Base-by-base conservation (phyloP, 2,797 vertebrate genomes). In the Sebastes hubbsi region DNA sequence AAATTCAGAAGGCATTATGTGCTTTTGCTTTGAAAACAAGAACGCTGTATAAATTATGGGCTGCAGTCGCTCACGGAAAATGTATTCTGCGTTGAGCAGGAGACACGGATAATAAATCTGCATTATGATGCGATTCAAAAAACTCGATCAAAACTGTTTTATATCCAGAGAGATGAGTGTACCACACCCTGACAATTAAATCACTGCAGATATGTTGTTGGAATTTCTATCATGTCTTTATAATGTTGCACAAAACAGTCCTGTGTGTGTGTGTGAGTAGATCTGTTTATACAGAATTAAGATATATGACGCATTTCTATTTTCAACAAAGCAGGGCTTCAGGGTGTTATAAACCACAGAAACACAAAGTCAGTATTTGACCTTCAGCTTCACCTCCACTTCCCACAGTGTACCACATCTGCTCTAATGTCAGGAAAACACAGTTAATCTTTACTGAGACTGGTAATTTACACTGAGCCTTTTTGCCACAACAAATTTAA, bases 321-420 rank as follows among this genome's bases (percentile, higher is more conserved):
- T 63, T 66, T 32, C 22, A 61, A 11, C 58, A 58, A 38, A 36
- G 29, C 32, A 22, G 0, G 1, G 6, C 25, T 34, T 52, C 6
- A 54, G 2, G 12, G 22, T 18, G 8, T 10, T 1, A 46, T 52
- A 59, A 64, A 42, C 24, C 32, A 58, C 8, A 32, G 52, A 24
- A 82, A 69, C 2, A 59, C 24, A 49, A 36, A 60, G 22, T 22
- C 13, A 14, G 42, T 20, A 2, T 77, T 70, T 67, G 79, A 84
- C 81, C 89, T 88, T 88, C 75, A 89, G 38, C 32, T 64, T 90
- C 22, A 74, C 60, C 75, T 75, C 54, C 65, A 63, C 18, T 68
- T 77, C 54, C 55, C 32, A 62, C 55, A 34, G 55, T 34, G 30
- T 2, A 18, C 14, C 42, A 75, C 60, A 56, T 71, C 61, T 46